Evolutionary conservation across 2,797 vertebrate genomes (phyloP).

Genomic region (Arrhamphus sclerolepis): DNA sequence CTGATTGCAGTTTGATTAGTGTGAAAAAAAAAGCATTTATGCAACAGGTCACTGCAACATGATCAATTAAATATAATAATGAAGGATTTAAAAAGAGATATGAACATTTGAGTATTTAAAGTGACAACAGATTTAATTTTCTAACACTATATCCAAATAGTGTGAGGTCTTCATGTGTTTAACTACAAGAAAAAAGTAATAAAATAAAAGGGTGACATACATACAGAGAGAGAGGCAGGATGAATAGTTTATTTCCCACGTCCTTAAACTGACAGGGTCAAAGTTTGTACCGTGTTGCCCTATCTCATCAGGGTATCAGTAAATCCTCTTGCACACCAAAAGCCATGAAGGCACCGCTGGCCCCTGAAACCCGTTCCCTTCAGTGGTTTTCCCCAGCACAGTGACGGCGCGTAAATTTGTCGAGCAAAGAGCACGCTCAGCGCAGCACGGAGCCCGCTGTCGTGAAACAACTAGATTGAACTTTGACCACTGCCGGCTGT

Average conservation of each 20-base stretch:
- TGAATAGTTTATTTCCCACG: background rate
- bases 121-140: conserved; percentile 22
- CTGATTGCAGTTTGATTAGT: conserved; percentile 54
- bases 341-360: too few relatives aligned
- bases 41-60: conserved; percentile 29
- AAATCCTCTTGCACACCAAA: conserved; percentile 6
- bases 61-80: conserved; percentile 43
- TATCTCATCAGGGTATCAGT: conserved; percentile 23
- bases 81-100: conserved; percentile 13
- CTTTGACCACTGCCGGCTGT: too few relatives aligned
- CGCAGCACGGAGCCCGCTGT: too few relatives aligned
- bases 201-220: conserved; percentile 33
- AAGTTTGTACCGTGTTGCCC: conserved; percentile 40
- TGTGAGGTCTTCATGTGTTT: conserved; percentile 38
- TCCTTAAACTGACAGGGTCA: conserved; percentile 8
- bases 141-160: conserved; percentile 27
- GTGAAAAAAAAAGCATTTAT: conserved; percentile 41
- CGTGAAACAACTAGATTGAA: too few relatives aligned
- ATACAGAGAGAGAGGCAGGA: conserved; percentile 23
- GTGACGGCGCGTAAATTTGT: too few relatives aligned
- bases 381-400: too few relatives aligned
- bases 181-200: conserved; percentile 41
- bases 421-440: too few relatives aligned
- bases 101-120: conserved; percentile 21
- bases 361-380: too few relatives aligned